These are phyloP conservation scores for Callorhinus ursinus DNA, from an alignment of 2,113 vertebrate genomes.

Conservation along the genomic window DNA sequence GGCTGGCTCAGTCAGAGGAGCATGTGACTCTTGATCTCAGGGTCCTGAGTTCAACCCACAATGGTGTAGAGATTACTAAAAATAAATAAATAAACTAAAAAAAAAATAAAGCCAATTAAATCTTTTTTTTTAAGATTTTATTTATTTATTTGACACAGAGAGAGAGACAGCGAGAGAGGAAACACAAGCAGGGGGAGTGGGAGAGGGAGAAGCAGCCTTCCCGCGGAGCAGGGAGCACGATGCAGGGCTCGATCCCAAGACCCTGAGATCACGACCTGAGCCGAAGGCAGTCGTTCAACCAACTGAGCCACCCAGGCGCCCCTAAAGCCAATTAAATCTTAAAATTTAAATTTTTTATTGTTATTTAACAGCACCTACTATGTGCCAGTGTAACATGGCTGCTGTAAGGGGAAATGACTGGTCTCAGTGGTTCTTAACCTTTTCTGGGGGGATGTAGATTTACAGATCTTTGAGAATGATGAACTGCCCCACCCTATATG, in stretches of 20 bases:
- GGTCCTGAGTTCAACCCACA: neutral
- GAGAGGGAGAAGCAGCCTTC: no score
- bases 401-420: neutral
- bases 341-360: neutral
- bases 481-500: neutral
- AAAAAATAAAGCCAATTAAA: neutral
- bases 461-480: neutral
- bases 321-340: neutral
- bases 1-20: neutral
- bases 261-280: no score
- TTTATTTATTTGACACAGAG: no score
- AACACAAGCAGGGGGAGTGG: no score
- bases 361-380: neutral
- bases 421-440: neutral
- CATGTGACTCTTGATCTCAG: neutral
- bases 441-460: neutral
- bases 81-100: neutral
- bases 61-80: neutral
- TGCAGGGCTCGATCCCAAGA: no score
- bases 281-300: no score
- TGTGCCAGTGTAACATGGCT: neutral
- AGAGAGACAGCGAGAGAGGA: no score
- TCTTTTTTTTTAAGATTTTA: neutral
- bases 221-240: no score
- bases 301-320: no score